Percentiles rank a stretch among this genome's conserved stretches.
These are phyloP conservation scores for Drosophila leontia DNA, from an alignment of 1,140 invertebrate species.

Conservation along the genomic window DNA sequence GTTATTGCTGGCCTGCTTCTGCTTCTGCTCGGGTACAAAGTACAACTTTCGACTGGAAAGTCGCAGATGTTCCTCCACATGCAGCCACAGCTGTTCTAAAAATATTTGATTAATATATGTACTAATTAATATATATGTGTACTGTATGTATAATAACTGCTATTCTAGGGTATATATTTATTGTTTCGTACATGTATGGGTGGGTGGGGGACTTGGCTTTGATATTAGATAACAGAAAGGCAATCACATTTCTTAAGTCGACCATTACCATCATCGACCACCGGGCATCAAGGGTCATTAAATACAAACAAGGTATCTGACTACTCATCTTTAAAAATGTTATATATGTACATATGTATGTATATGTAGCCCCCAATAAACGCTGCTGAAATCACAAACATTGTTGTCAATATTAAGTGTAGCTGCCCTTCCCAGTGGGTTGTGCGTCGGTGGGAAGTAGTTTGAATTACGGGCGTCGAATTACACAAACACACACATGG, in stretches of 20 bases:
- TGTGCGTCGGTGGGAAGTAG: conserved; percentile 25
- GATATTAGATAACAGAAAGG: conserved; percentile 3
- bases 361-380: not conserved
- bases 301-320: not conserved
- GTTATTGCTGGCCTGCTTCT: conserved; percentile 10
- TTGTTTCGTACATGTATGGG: not conserved
- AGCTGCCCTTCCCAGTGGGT: conserved; percentile 20
- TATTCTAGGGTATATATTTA: not conserved
- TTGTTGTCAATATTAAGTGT: conserved; percentile 8
- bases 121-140: not conserved
- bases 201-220: not conserved
- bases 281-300: not conserved
- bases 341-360: not conserved
- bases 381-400: conserved; percentile 38
- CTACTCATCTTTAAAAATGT: not conserved
- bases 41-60: conserved; percentile 44
- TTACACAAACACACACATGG: conserved; percentile 16
- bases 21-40: conserved; percentile 51
- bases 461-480: conserved; percentile 30
- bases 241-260: not conserved
- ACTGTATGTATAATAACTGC: not conserved
- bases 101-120: conserved; percentile 16
- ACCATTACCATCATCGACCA: not conserved
- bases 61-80: not conserved
- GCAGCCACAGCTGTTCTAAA: conserved; percentile 21